Evolutionary conservation across 2,113 vertebrate species (phyloP).

Genomic region (Symphodus melops): DNA sequence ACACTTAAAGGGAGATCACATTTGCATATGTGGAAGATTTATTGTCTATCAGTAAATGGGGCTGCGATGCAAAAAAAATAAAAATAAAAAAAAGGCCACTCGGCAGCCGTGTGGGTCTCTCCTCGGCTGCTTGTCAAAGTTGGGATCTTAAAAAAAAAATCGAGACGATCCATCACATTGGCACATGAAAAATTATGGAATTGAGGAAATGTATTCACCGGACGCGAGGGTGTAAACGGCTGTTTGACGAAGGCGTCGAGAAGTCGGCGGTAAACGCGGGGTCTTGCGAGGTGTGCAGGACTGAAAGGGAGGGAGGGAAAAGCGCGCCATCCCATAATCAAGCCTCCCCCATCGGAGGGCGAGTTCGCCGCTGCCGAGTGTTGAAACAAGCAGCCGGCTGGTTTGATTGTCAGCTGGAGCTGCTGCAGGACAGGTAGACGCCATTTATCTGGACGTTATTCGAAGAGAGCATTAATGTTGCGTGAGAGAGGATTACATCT

Average conservation of each 20-base stretch:
- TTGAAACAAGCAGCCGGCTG: slow-evolving; percentile 34
- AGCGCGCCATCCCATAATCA: slow-evolving; percentile 50
- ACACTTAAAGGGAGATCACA: slow-evolving; percentile 77
- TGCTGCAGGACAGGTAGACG: slow-evolving; percentile 32
- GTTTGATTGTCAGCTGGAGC: slow-evolving; percentile 37
- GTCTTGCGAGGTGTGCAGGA: slow-evolving; percentile 63
- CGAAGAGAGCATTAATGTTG: slow-evolving; percentile 9
- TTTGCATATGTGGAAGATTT: slow-evolving; percentile 85
- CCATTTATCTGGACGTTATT: slow-evolving; percentile 50
- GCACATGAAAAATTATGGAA: slow-evolving; percentile 82
- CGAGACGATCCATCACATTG: slow-evolving; percentile 84
- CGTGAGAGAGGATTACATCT: slow-evolving; percentile 9
- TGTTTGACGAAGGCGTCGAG: slow-evolving; percentile 81
- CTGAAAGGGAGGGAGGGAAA: background rate
- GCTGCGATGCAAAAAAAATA: slow-evolving; percentile 80
- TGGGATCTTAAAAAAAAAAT: slow-evolving; percentile 80
- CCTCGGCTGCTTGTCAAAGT: slow-evolving; percentile 80
- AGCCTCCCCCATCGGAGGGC: slow-evolving; percentile 41
- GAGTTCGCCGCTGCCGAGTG: slow-evolving; percentile 19
- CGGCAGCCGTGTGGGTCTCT: slow-evolving; percentile 53
- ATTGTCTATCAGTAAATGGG: slow-evolving; percentile 81
- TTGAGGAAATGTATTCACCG: slow-evolving; percentile 78
- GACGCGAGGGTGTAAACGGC: slow-evolving; percentile 60
- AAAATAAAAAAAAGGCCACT: slow-evolving; percentile 79
- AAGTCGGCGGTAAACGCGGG: slow-evolving; percentile 74